A percentile compares a stretch with the other conserved stretches of the same genome.
These are phyloP conservation scores for Rhyacophila brunnea DNA, from an alignment of 1,140 invertebrate genomes.

Conservation along the genomic window DNA sequence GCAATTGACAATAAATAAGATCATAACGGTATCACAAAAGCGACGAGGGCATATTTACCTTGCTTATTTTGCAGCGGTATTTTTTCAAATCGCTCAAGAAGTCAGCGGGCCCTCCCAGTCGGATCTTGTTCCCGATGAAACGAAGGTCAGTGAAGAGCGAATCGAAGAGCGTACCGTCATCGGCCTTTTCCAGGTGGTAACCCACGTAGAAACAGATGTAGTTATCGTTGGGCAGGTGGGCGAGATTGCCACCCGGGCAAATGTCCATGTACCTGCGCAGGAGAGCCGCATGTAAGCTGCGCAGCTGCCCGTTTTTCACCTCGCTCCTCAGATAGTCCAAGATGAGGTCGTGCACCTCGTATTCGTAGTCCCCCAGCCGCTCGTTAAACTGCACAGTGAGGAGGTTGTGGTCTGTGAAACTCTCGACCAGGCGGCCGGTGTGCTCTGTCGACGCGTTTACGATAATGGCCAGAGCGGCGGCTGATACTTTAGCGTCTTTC, in stretches of 20 bases:
- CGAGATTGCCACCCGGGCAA: constrained; percentile 7
- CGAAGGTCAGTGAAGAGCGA: constrained; percentile 20
- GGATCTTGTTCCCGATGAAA: constrained; percentile 31
- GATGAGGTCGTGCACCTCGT: constrained; percentile 31
- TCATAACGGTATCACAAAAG: no score
- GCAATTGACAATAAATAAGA: no score
- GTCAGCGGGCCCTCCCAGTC: constrained; percentile 16
- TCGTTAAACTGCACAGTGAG: constrained; percentile 24
- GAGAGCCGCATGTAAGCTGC: constrained; percentile 20
- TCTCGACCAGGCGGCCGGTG: constrained; percentile 12
- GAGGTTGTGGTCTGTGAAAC: constrained; percentile 23
- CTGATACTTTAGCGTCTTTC: constrained; percentile 26
- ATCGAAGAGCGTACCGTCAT: constrained; percentile 7
- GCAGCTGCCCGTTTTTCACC: constrained; percentile 10
- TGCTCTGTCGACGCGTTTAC: constrained; percentile 1
- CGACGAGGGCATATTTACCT: no score
- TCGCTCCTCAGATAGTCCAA: constrained; percentile 18
- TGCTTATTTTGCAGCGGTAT: constrained; percentile 3
- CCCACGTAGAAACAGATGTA: constrained; percentile 30
- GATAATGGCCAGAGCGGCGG: constrained; percentile 18
- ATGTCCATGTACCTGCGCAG: constrained; percentile 15
- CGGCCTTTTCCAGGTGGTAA: constrained; percentile 23
- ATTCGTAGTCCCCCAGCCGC: constrained; percentile 24
- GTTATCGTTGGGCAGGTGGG: constrained; percentile 24
- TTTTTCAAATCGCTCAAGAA: constrained; percentile 16